phyloP scores from a whole-genome alignment of 1,140 invertebrate genomes.

The Lanistes nyassanus region DNA sequence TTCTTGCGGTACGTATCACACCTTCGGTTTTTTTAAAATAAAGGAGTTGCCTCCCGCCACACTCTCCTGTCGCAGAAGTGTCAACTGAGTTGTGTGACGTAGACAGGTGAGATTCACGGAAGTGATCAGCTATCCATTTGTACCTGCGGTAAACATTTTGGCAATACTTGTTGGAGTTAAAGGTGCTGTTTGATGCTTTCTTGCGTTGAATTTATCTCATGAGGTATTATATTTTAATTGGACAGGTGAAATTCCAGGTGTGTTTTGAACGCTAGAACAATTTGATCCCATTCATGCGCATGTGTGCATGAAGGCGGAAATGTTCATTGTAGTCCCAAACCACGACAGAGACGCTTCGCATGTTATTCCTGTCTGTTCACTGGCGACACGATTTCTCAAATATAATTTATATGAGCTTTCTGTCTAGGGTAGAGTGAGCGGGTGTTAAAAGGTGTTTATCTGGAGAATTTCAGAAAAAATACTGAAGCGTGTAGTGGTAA shows the following conservation, averaged over 20 bases:
- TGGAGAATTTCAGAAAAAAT: too few relatives aligned
- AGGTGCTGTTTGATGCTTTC: neutral
- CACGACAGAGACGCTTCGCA: neutral
- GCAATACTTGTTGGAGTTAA: neutral
- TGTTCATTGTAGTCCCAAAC: neutral
- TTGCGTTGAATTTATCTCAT: neutral
- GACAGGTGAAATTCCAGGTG: conserved; percentile 19
- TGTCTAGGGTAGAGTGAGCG: too few relatives aligned
- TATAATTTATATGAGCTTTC: neutral
- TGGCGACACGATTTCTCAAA: neutral
- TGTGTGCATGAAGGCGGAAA: neutral
- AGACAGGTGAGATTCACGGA: conserved; percentile 24
- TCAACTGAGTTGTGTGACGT: conserved; percentile 13
- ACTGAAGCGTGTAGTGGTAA: too few relatives aligned
- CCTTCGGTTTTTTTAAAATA: too few relatives aligned
- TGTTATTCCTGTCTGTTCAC: neutral
- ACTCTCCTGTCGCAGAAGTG: too few relatives aligned
- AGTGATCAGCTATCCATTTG: conserved; percentile 7
- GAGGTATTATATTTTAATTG: neutral
- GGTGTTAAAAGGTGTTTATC: too few relatives aligned
- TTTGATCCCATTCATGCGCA: neutral
- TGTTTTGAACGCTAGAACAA: neutral
- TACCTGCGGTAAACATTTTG: conserved; percentile 18
- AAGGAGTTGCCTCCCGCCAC: too few relatives aligned
- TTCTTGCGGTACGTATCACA: too few relatives aligned